Evolutionary conservation across 2,888 invertebrate genomes (phyloP), one percentile per base, ranked within the genome.

Genomic region (Lycia hirtaria): DNA sequence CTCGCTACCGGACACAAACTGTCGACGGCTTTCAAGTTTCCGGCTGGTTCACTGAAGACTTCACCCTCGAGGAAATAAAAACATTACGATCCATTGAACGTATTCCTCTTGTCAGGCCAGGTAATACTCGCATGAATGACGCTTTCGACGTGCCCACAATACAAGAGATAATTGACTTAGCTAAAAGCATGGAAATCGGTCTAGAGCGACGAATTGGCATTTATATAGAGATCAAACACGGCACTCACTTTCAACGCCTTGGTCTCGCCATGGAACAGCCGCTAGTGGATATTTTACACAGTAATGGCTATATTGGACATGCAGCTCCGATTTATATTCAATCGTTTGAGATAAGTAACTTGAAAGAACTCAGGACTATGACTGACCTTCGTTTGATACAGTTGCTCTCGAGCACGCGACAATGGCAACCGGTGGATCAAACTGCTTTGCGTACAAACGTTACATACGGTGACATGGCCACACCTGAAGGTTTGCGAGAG

Each of bases 41-140:
- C 26, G 90, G 86, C 6, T 92, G 90, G 90, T 92, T 90, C 60
- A 83, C 83, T 1, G 91, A 91, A 80, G 90, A 92, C 60, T 92
- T 91, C 55, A 89, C 89, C 10, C 74, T 92, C 1, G 82, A 73
- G 3, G 91, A 92, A 71, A 72, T 92, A 3, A 92, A 92, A 72
- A 81, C 81, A 0, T 67, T 92, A 26, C 80, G 83, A 24, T 79
- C 86, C 1, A 78, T 83, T 22, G 91, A 92, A 75, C 82, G 88
- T 9, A 87, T 92, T 17, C 88, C 89, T 0, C 60, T 53, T 1
- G 75, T 77, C 6, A 76, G 91, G 56, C 87, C 88, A 1, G 90
- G 90, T 2, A 92, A 90, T 52, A 74, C 83, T 6, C 76, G 89
- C 56, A 82, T 89, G 83, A 78, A 91, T 40, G 72, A 67, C 0